Conservation (phyloP, 2,113 vertebrate genomes). For the Meriones unguiculatus region DNA sequence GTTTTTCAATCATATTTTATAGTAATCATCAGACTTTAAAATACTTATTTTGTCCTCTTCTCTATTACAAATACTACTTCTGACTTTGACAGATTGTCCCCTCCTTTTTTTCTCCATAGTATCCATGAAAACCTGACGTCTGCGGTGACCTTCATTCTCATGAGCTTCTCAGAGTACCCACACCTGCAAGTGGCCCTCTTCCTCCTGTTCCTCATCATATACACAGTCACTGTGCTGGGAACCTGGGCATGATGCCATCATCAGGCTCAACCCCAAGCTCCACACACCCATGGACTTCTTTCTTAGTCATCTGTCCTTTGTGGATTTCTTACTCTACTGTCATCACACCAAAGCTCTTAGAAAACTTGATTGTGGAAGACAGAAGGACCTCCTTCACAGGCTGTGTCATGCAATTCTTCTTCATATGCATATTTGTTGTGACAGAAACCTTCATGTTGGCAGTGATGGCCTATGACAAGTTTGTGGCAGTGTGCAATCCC, state of each 20-base stretch:
- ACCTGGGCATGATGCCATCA: conserved; percentile 47
- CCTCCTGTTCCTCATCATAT: conserved; percentile 7
- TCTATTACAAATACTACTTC: neutral
- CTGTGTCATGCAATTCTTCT: conserved; percentile 58
- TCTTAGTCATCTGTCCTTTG: conserved; percentile 67
- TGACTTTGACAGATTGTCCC: neutral
- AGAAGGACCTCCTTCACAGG: conserved; percentile 47
- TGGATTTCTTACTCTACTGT: conserved; percentile 60
- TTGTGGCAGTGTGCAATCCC: conserved; percentile 50
- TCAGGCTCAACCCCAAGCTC: conserved; percentile 39
- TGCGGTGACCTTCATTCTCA: conserved; percentile 17
- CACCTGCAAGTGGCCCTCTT: neutral
- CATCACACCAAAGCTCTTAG: conserved; percentile 37
- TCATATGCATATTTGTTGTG: conserved; percentile 53
- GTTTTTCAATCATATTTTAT: neutral
- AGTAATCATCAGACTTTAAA: neutral
- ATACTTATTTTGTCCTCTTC: neutral
- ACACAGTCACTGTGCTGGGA: neutral
- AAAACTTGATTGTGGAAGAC: conserved; percentile 42
- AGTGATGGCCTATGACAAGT: conserved; percentile 70
- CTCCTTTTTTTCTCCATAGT: neutral
- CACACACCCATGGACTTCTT: conserved; percentile 74
- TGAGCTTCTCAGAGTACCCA: conserved; percentile 51
- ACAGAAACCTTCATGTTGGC: conserved; percentile 65
- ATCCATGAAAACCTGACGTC: neutral